These are phyloP conservation scores for Pseudolycoriella hygida DNA, from an alignment of 2,888 invertebrate species.

Conservation along the genomic window DNA sequence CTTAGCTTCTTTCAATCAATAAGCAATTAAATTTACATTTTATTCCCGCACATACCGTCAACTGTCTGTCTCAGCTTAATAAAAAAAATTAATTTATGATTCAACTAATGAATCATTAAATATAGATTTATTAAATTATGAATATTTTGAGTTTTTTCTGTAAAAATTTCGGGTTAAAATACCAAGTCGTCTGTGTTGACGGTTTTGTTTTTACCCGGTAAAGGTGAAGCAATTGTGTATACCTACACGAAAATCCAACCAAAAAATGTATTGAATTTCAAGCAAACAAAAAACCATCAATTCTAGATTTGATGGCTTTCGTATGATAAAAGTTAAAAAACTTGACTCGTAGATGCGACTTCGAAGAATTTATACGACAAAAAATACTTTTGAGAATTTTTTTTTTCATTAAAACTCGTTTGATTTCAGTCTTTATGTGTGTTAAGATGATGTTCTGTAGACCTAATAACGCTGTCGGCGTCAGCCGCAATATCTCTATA, in stretches of 20 bases:
- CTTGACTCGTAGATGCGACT: neutral
- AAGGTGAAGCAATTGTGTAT: no score
- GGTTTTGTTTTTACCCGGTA: no score
- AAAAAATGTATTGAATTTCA: no score
- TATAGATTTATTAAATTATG: neutral
- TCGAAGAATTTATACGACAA: neutral
- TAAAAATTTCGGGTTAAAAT: no score
- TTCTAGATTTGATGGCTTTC: neutral
- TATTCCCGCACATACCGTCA: neutral
- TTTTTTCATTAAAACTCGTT: neutral
- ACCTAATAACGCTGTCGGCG: slow-evolving; percentile 5
- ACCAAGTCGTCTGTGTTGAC: no score
- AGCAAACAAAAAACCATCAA: neutral
- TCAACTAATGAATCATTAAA: neutral
- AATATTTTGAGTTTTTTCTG: no score
- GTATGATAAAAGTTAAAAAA: neutral
- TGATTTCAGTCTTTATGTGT: neutral
- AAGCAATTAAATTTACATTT: neutral
- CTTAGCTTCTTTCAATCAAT: neutral
- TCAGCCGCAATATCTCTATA: slow-evolving; percentile 3
- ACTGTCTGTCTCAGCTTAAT: neutral
- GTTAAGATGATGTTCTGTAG: neutral
- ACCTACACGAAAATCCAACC: no score
- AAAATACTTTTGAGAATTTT: neutral
- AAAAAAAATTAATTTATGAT: neutral